Evolutionary conservation across 2,888 invertebrate genomes (phyloP).

Genomic region (Furcula furcula): DNA sequence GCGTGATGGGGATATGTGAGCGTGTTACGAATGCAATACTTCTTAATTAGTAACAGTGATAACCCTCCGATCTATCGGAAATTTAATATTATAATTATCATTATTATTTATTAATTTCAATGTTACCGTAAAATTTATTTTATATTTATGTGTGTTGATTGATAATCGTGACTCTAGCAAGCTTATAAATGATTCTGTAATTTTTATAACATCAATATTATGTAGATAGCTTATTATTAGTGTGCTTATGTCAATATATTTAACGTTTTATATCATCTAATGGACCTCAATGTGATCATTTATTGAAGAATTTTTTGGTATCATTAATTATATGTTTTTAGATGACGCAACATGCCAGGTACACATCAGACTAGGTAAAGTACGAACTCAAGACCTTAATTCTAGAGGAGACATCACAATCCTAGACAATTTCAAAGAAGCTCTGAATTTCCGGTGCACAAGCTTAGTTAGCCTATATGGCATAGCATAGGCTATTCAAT

Average conservation of each 20-base stretch:
- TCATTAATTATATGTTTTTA: too few species aligned
- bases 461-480: too few species aligned
- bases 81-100: slow-evolving; percentile 36
- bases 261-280: slow-evolving; percentile 17
- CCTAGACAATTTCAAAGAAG: too few species aligned
- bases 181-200: not conserved
- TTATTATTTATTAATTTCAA: slow-evolving; percentile 12
- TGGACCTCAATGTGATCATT: too few species aligned
- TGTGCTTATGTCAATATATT: slow-evolving; percentile 21
- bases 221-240: slow-evolving; percentile 18
- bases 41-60: slow-evolving; percentile 63
- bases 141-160: not conserved
- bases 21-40: slow-evolving; percentile 55
- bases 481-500: too few species aligned
- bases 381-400: too few species aligned
- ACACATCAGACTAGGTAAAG: too few species aligned
- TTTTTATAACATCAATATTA: slow-evolving; percentile 13
- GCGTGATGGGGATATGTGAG: slow-evolving; percentile 54
- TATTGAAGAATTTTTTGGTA: too few species aligned
- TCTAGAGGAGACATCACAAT: too few species aligned
- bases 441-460: too few species aligned
- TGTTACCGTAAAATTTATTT: slow-evolving; percentile 1
- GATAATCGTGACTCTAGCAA: not conserved
- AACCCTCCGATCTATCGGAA: slow-evolving; percentile 36
- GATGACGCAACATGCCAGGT: too few species aligned